Evolutionary conservation across 2,888 invertebrate genomes (phyloP).

Genomic region (Lithophane ornitopus): DNA sequence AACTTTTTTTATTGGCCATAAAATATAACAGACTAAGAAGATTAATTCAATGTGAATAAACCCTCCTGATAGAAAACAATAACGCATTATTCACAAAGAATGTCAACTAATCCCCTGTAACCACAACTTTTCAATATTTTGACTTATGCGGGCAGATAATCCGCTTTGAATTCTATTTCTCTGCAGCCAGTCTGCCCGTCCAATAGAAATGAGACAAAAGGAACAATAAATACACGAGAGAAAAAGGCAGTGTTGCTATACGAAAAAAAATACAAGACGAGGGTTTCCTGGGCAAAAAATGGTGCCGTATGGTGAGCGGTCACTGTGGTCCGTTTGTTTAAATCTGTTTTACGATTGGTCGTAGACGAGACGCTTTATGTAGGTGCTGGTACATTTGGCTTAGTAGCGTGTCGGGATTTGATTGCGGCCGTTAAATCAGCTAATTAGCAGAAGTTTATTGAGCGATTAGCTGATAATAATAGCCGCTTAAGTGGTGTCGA

Average conservation of each 20-base stretch:
- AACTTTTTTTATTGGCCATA: background rate
- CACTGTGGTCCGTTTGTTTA: constrained; percentile 79
- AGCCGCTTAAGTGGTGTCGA: constrained; percentile 56
- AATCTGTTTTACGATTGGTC: constrained; percentile 73
- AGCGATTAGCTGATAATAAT: constrained; percentile 61
- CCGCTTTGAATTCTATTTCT: constrained; percentile 51
- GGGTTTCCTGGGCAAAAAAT: constrained; percentile 78
- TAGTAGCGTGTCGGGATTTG: constrained; percentile 60
- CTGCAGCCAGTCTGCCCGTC: constrained; percentile 25
- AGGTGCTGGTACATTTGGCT: constrained; percentile 61
- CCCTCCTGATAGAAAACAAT: constrained; percentile 7
- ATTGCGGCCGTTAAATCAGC: constrained; percentile 64
- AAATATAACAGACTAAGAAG: background rate
- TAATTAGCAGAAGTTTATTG: constrained; percentile 66
- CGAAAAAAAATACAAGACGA: constrained; percentile 72
- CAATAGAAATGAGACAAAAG: constrained; percentile 57
- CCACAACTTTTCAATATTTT: constrained; percentile 53
- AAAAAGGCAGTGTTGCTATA: constrained; percentile 77
- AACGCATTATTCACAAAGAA: constrained; percentile 28
- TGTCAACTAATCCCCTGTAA: constrained; percentile 35
- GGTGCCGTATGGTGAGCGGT: constrained; percentile 77
- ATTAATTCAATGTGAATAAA: background rate
- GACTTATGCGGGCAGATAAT: constrained; percentile 58
- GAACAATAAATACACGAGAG: constrained; percentile 66
- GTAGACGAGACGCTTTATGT: constrained; percentile 61